These are phyloP conservation scores for Synodontis membranacea DNA, from an alignment of 2,113 vertebrate genomes.

Conservation along the genomic window DNA sequence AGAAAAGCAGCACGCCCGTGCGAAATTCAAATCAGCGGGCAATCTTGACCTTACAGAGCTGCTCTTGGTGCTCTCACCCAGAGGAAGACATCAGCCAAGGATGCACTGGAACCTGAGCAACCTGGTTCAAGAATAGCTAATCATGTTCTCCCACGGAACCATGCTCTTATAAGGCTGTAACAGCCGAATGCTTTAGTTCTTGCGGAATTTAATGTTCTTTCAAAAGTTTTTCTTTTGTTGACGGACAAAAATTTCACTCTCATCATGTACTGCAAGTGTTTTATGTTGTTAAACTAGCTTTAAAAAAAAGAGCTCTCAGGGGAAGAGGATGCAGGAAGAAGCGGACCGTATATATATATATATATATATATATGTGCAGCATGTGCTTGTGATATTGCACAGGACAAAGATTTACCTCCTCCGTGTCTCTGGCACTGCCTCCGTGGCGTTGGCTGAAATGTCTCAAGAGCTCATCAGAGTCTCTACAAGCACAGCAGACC, in stretches of 20 bases:
- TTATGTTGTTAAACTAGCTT: background rate
- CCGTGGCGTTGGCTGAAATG: constrained; percentile 30
- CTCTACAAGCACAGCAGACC: constrained; percentile 28
- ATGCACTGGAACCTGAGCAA: background rate
- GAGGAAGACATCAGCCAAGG: background rate
- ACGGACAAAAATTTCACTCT: background rate
- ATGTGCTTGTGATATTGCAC: constrained; percentile 34
- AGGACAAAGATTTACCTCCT: constrained; percentile 35
- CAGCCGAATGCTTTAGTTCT: background rate
- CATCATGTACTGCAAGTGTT: background rate
- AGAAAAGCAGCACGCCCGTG: constrained; percentile 38
- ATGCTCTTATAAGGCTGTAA: background rate
- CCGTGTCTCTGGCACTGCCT: constrained; percentile 17
- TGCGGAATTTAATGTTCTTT: background rate
- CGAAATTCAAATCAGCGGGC: constrained; percentile 39
- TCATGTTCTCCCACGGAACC: background rate
- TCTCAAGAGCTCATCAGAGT: constrained; percentile 14
- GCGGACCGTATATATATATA: constrained; percentile 55
- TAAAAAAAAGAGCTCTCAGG: background rate
- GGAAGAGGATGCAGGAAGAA: constrained; percentile 56
- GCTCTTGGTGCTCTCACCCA: constrained; percentile 2
- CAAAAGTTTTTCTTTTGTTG: background rate
- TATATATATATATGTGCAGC: constrained; percentile 32
- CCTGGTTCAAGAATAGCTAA: background rate
- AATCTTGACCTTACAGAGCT: constrained; percentile 29